These are phyloP conservation scores for Eudasyphora cyanicolor DNA, from an alignment of 2,888 invertebrate species.

Conservation along the genomic window DNA sequence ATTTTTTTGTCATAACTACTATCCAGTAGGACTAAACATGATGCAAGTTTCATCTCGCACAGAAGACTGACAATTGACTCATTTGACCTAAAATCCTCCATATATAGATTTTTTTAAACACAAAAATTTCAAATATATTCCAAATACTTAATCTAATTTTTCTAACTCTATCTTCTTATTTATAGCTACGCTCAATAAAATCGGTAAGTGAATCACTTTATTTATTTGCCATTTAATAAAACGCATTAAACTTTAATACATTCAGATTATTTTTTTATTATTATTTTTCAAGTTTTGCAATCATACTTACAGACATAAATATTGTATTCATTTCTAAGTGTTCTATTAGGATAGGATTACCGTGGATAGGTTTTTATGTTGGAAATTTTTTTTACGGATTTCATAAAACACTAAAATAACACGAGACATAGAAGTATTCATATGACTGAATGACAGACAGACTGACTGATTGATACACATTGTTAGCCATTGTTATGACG, in stretches of 20 bases:
- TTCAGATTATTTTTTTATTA: conserved; percentile 26
- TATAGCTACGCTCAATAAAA: background rate
- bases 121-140: too few species aligned
- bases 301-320: conserved; percentile 4
- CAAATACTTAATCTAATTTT: too few species aligned
- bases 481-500: too few species aligned
- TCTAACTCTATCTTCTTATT: too few species aligned
- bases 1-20: too few species aligned
- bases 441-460: background rate
- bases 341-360: background rate
- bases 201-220: background rate
- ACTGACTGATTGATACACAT: background rate
- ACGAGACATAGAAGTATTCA: background rate
- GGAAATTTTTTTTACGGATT: background rate
- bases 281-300: conserved; percentile 7
- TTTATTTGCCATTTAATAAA: background rate
- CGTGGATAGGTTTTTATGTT: background rate
- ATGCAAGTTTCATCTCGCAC: too few species aligned
- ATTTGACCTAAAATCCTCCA: too few species aligned
- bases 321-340: background rate
- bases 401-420: background rate
- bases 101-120: too few species aligned
- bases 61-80: too few species aligned
- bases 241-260: conserved; percentile 13
- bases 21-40: too few species aligned